A percentile compares a stretch with the other conserved stretches of the same genome.
These are phyloP conservation scores for Eublepharis macularius DNA, from an alignment of 2,113 vertebrate genomes.

Conservation along the genomic window DNA sequence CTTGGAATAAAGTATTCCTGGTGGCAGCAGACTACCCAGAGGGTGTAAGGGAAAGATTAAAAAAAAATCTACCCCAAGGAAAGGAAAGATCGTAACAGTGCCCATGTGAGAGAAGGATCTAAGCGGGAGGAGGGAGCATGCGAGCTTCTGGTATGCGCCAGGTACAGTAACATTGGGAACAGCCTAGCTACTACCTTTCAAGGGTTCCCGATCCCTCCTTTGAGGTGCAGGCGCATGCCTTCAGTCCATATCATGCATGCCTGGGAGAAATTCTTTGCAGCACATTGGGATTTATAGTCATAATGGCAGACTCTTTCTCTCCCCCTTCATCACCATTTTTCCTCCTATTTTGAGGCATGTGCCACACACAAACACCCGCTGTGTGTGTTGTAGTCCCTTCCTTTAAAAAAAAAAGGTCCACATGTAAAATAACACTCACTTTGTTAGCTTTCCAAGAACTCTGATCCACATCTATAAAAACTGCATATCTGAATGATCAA, in stretches of 20 bases:
- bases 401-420: slow-evolving; percentile 2
- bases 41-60: too few species aligned
- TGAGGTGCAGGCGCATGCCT: accelerated
- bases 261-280: too few species aligned
- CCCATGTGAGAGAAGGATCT: too few species aligned
- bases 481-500: slow-evolving; percentile 44
- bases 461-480: slow-evolving; percentile 34
- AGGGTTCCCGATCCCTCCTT: background rate
- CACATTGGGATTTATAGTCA: background rate
- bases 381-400: background rate
- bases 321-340: background rate
- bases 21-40: too few species aligned
- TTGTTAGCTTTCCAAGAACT: slow-evolving; percentile 38
- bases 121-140: too few species aligned
- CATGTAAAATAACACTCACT: slow-evolving; percentile 32
- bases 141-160: too few species aligned
- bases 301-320: background rate
- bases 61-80: too few species aligned
- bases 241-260: background rate
- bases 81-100: too few species aligned
- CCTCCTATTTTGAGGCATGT: too few species aligned
- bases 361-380: background rate
- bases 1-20: too few species aligned
- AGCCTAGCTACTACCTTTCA: background rate
- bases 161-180: too few species aligned